phyloP scores from a whole-genome alignment of 2,797 vertebrate species.

The Streptopelia turtur region DNA sequence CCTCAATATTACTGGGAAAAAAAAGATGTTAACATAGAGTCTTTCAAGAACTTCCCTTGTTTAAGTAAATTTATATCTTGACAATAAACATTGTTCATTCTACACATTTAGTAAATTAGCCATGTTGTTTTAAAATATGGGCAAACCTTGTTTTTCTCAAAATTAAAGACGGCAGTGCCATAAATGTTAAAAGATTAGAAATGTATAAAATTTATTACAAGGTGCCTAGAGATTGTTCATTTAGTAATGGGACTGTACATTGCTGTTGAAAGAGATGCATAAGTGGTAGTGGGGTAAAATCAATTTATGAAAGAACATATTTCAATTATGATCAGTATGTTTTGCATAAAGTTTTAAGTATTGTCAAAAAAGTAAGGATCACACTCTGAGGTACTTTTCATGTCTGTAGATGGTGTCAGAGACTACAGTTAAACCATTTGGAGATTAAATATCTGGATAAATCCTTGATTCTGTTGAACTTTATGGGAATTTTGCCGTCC shows the following conservation, averaged over 20 bases:
- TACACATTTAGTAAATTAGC: constrained; percentile 9
- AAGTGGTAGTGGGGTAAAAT: background rate
- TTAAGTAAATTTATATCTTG: background rate
- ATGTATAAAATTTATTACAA: constrained; percentile 35
- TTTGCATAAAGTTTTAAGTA: background rate
- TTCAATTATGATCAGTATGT: background rate
- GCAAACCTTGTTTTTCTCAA: background rate
- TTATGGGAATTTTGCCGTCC: background rate
- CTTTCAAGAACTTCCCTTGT: background rate
- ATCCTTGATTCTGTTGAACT: background rate
- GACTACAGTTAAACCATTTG: background rate
- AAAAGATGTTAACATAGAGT: background rate
- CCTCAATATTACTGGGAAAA: background rate
- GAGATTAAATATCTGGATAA: background rate
- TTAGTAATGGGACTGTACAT: constrained; percentile 3
- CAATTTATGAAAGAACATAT: constrained; percentile 5
- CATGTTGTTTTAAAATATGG: background rate
- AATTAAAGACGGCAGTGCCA: constrained; percentile 8
- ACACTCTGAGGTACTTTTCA: background rate
- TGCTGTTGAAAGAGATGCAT: background rate
- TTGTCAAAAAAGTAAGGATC: background rate
- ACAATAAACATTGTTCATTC: background rate
- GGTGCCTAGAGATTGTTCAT: background rate
- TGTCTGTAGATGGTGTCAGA: background rate
- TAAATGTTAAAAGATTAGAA: constrained; percentile 23